These are phyloP conservation scores for Taurulus bubalis DNA, from an alignment of 2,113 vertebrate genomes.

Conservation along the genomic window DNA sequence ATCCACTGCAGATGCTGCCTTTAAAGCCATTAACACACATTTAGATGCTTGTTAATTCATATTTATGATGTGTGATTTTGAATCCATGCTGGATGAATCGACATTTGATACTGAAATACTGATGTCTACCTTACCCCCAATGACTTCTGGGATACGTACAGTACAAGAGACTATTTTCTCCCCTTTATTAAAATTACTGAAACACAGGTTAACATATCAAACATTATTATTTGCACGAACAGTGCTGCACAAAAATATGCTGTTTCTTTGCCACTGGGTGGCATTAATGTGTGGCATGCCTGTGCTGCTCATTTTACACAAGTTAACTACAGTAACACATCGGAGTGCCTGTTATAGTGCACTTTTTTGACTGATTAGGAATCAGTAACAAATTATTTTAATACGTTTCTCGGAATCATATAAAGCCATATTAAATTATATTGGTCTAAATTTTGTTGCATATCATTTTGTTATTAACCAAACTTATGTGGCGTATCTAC, in stretches of 20 bases:
- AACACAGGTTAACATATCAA: constrained; percentile 1
- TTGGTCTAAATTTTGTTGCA: constrained; percentile 1
- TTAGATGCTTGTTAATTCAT: constrained; percentile 40
- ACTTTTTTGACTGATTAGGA: background rate
- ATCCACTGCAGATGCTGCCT: constrained; percentile 45
- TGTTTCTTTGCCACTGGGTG: constrained; percentile 51
- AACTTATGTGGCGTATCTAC: constrained; percentile 29
- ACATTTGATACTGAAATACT: background rate
- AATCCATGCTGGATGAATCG: constrained; percentile 11
- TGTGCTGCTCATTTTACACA: constrained; percentile 10
- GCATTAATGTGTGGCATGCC: constrained; percentile 43
- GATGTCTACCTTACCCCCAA: background rate
- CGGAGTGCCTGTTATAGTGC: background rate
- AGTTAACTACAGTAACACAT: constrained; percentile 8
- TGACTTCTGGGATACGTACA: background rate
- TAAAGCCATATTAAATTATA: constrained; percentile 52
- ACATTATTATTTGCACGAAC: constrained; percentile 13
- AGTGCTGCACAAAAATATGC: constrained; percentile 14
- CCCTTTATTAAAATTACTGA: background rate
- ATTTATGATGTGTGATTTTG: constrained; percentile 26
- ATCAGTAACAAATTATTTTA: background rate
- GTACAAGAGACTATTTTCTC: background rate
- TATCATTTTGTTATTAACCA: constrained; percentile 27
- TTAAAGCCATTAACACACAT: constrained; percentile 35
- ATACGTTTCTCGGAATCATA: constrained; percentile 5